phyloP scores from a whole-genome alignment of 1,140 invertebrate genomes.

The Magallana ariakensis region DNA sequence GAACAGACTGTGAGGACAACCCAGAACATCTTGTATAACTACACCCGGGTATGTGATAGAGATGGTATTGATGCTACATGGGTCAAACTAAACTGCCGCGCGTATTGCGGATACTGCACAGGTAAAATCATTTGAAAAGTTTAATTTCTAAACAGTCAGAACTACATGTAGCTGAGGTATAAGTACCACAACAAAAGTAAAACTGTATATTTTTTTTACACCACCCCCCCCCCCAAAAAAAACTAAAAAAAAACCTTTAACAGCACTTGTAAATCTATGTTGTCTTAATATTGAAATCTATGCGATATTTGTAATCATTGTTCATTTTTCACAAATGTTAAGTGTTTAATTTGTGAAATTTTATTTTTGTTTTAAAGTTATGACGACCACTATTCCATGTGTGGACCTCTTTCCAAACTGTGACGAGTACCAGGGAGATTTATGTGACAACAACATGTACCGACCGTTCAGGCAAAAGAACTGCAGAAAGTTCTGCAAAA shows the following conservation, averaged over 20 bases:
- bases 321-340: too few species aligned
- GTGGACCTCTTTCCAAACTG: constrained; percentile 43
- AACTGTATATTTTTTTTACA: too few species aligned
- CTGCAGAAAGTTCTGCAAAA: constrained; percentile 45
- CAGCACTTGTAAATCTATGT: too few species aligned
- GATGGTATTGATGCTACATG: not conserved
- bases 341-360: too few species aligned
- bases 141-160: too few species aligned
- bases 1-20: constrained; percentile 3
- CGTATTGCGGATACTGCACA: constrained; percentile 21
- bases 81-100: not conserved
- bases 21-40: constrained; percentile 18
- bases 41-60: not conserved
- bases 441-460: constrained; percentile 45
- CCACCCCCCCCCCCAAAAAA: too few species aligned
- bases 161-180: too few species aligned
- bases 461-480: constrained; percentile 46
- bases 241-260: too few species aligned
- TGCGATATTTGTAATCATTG: too few species aligned
- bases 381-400: constrained; percentile 40
- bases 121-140: not conserved
- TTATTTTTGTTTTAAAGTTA: not conserved
- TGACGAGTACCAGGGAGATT: constrained; percentile 43
- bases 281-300: too few species aligned
- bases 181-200: too few species aligned